Conservation (phyloP, 2,888 invertebrate genomes). For the Patella depressa region DNA sequence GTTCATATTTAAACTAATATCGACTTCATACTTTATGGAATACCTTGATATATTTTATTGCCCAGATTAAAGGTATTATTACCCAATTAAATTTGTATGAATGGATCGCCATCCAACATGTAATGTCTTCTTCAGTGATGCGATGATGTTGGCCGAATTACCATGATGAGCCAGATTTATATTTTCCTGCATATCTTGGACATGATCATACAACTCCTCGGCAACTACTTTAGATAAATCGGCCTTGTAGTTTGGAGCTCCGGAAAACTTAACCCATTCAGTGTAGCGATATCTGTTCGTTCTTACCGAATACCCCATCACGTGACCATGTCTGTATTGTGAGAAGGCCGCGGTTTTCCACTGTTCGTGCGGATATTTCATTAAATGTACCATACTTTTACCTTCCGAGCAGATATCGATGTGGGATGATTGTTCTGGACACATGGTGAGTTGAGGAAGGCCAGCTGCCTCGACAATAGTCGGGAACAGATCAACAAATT, state of each 20-base stretch:
- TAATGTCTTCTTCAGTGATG: background rate
- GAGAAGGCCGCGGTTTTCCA: background rate
- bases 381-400: background rate
- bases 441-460: conserved; percentile 7
- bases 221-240: background rate
- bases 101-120: background rate
- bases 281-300: background rate
- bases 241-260: background rate
- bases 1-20: too few relatives aligned
- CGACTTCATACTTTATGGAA: too few relatives aligned
- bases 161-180: background rate
- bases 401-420: background rate
- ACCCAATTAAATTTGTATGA: too few relatives aligned
- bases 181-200: background rate
- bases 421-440: background rate
- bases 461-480: conserved; percentile 49
- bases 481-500: conserved; percentile 51
- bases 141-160: background rate
- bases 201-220: background rate
- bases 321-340: background rate
- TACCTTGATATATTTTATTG: too few relatives aligned
- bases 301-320: background rate
- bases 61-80: too few relatives aligned
- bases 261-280: background rate
- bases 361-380: background rate